These are phyloP conservation scores for Parnassius orleans DNA, from an alignment of 2,888 invertebrate species.

Conservation along the genomic window DNA sequence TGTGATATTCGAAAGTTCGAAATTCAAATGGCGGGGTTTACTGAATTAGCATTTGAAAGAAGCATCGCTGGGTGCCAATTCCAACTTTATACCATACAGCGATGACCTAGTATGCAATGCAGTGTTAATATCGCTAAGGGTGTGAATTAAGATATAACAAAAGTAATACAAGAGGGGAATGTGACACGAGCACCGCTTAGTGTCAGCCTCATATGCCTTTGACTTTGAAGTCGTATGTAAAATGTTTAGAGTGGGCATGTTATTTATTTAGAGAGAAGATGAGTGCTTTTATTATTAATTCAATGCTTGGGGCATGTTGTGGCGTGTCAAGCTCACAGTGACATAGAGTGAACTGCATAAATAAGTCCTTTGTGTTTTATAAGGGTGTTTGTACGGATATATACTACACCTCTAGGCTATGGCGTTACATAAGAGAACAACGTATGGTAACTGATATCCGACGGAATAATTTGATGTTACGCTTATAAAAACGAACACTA, in stretches of 20 bases:
- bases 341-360: slow-evolving; percentile 28
- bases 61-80: slow-evolving; percentile 27
- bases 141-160: slow-evolving; percentile 77
- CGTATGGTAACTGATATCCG: too few relatives aligned
- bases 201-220: slow-evolving; percentile 74
- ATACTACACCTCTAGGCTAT: slow-evolving; percentile 11
- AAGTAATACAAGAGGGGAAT: slow-evolving; percentile 63
- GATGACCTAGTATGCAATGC: slow-evolving; percentile 39
- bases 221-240: slow-evolving; percentile 70
- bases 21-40: slow-evolving; percentile 35
- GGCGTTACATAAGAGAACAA: background rate
- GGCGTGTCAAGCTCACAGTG: slow-evolving; percentile 34
- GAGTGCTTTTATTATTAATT: slow-evolving; percentile 32
- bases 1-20: slow-evolving; percentile 32
- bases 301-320: slow-evolving; percentile 33
- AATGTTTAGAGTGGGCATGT: slow-evolving; percentile 43
- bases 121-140: slow-evolving; percentile 55
- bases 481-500: too few relatives aligned
- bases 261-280: slow-evolving; percentile 54
- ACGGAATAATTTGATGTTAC: too few relatives aligned
- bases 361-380: slow-evolving; percentile 21
- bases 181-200: slow-evolving; percentile 69
- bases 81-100: slow-evolving; percentile 26
- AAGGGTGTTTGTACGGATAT: slow-evolving; percentile 15
- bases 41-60: slow-evolving; percentile 63